phyloP scores from a whole-genome alignment of 2,797 vertebrate genomes.

The Dendrocincla fuliginosa region DNA sequence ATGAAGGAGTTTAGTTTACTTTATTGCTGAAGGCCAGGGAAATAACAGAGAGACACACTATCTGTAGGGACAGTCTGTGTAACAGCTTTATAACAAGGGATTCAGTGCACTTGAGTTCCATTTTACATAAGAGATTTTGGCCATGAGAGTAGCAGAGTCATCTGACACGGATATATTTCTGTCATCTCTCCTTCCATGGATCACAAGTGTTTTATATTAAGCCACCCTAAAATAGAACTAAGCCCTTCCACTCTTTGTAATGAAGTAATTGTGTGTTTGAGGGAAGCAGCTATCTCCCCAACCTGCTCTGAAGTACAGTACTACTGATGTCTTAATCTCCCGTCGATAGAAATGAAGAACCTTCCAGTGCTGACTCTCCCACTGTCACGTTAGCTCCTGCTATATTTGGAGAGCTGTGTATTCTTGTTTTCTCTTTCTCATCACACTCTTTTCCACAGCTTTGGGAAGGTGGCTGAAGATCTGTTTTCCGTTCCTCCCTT shows the following conservation, averaged over 20 bases:
- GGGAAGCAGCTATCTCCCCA: slow-evolving; percentile 36
- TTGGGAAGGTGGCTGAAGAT: slow-evolving; percentile 15
- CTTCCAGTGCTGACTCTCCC: not conserved
- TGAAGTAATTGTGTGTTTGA: slow-evolving; percentile 70
- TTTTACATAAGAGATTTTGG: slow-evolving; percentile 72
- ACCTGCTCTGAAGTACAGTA: slow-evolving; percentile 22
- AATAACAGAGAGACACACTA: not conserved
- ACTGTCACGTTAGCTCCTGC: not conserved
- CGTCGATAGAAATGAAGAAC: not conserved
- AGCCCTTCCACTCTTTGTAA: slow-evolving; percentile 70
- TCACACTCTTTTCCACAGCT: slow-evolving; percentile 16
- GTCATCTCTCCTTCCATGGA: slow-evolving; percentile 70
- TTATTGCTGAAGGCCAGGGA: not conserved
- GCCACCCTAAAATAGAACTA: slow-evolving; percentile 71
- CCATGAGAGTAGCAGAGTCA: slow-evolving; percentile 58
- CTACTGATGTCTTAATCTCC: slow-evolving; percentile 23
- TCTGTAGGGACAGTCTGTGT: not conserved
- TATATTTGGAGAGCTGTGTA: not conserved
- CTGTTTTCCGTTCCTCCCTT: slow-evolving; percentile 38
- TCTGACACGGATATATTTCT: slow-evolving; percentile 73
- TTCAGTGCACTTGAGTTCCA: slow-evolving; percentile 43
- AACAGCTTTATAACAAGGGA: not conserved
- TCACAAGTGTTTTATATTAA: slow-evolving; percentile 77
- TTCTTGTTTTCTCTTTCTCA: slow-evolving; percentile 16
- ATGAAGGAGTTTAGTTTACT: not conserved